Percentiles rank a stretch among this genome's conserved stretches.
These are phyloP conservation scores for Magallana angulata DNA, from an alignment of 1,140 invertebrate species.

Conservation along the genomic window DNA sequence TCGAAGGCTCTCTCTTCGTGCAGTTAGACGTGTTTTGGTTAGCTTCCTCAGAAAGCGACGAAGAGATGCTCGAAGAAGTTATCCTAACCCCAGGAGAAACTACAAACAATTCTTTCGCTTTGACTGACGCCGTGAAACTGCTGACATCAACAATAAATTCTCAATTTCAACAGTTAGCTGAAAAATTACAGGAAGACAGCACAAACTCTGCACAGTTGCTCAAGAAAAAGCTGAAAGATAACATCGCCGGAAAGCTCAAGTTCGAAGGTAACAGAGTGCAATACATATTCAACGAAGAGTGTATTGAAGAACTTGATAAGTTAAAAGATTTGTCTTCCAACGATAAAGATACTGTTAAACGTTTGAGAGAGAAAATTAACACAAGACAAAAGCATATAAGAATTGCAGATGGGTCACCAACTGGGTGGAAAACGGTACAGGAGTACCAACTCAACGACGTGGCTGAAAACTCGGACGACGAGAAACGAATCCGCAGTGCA, in stretches of 20 bases:
- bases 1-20: too few species aligned
- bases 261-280: constrained; percentile 4
- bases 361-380: too few species aligned
- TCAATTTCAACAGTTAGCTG: too few species aligned
- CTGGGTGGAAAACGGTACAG: background rate
- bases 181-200: too few species aligned
- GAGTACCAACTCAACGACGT: background rate
- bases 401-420: too few species aligned
- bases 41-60: background rate
- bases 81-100: background rate
- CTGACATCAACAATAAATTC: too few species aligned
- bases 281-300: background rate
- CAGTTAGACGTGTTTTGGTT: too few species aligned
- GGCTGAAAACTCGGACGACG: background rate
- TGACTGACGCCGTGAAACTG: background rate
- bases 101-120: too few species aligned
- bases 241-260: background rate
- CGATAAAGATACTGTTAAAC: too few species aligned
- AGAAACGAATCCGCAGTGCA: background rate
- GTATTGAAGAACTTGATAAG: background rate
- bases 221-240: background rate
- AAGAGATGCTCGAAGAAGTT: constrained; percentile 1
- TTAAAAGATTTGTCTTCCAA: background rate
- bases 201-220: too few species aligned
- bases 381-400: too few species aligned